Conservation (phyloP, 2,888 invertebrate species). For the Callimorpha dominula region DNA sequence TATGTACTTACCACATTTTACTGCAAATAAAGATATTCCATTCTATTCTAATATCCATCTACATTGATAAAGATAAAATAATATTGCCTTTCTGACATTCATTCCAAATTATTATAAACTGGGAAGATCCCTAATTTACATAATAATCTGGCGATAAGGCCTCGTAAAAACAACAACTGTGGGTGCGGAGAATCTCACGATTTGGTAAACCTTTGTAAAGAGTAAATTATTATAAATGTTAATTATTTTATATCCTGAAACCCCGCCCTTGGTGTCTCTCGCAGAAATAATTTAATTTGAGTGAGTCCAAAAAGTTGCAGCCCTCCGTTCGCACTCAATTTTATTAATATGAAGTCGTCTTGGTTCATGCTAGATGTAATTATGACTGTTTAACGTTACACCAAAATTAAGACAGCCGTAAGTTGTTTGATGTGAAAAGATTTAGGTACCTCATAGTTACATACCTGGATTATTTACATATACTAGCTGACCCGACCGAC, state of each 20-base stretch:
- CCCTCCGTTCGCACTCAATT: neutral
- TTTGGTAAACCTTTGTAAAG: neutral
- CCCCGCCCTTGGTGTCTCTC: neutral
- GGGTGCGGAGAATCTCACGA: neutral
- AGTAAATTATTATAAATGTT: conserved; percentile 8
- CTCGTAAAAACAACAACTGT: neutral
- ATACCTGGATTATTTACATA: too few relatives aligned
- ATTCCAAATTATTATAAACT: neutral
- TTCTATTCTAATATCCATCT: too few relatives aligned
- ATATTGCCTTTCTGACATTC: neutral
- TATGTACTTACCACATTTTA: too few relatives aligned
- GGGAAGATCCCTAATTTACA: neutral
- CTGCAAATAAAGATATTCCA: too few relatives aligned
- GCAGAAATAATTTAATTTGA: conserved; percentile 3
- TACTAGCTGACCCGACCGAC: too few relatives aligned
- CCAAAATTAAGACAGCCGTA: neutral
- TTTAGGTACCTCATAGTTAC: too few relatives aligned
- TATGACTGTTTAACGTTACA: neutral
- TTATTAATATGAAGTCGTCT: neutral
- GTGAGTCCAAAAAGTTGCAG: neutral
- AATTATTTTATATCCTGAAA: conserved; percentile 8
- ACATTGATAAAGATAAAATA: neutral
- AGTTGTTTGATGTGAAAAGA: too few relatives aligned
- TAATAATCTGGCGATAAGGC: neutral
- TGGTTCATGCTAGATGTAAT: neutral